These are phyloP conservation scores for Eunapius fragilis DNA, from an alignment of 37 sponge, comb jelly and placozoan genomes.

Conservation along the genomic window DNA sequence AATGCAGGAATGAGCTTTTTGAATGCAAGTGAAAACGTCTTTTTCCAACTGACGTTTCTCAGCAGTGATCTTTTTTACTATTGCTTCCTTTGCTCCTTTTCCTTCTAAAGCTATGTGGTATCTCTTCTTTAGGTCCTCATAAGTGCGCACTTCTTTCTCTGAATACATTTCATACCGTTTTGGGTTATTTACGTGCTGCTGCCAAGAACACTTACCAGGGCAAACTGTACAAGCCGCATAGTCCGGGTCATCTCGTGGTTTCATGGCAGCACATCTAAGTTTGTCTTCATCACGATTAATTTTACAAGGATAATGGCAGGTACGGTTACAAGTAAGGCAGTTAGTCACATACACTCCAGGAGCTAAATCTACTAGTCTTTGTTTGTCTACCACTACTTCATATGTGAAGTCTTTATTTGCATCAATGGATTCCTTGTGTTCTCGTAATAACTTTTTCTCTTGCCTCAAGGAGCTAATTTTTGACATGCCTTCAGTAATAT, in stretches of 20 bases:
- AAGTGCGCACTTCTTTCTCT: too few relatives aligned
- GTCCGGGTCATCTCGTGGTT: background rate
- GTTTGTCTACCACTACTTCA: background rate
- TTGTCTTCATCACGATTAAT: conserved; percentile 55
- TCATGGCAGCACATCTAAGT: conserved; percentile 68
- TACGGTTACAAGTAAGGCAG: conserved; percentile 64
- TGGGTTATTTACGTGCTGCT: conserved; percentile 49
- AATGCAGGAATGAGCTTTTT: conserved; percentile 7
- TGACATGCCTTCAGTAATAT: too few relatives aligned
- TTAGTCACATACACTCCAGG: conserved; percentile 61
- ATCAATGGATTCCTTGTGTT: too few relatives aligned
- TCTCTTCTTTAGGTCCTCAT: too few relatives aligned
- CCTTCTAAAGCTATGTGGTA: too few relatives aligned
- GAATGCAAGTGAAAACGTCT: conserved; percentile 2
- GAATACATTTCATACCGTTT: background rate
- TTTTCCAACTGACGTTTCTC: background rate
- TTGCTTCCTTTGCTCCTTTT: too few relatives aligned
- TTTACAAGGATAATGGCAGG: conserved; percentile 71
- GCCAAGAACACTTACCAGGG: conserved; percentile 60
- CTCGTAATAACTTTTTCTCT: too few relatives aligned
- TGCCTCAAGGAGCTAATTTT: too few relatives aligned
- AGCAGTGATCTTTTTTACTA: too few relatives aligned
- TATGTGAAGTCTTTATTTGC: too few relatives aligned
- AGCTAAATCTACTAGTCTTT: too few relatives aligned
- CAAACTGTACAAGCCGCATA: conserved; percentile 56